Conservation (phyloP, 2,888 invertebrate species). For the Alloscopus bannaensis region DNA sequence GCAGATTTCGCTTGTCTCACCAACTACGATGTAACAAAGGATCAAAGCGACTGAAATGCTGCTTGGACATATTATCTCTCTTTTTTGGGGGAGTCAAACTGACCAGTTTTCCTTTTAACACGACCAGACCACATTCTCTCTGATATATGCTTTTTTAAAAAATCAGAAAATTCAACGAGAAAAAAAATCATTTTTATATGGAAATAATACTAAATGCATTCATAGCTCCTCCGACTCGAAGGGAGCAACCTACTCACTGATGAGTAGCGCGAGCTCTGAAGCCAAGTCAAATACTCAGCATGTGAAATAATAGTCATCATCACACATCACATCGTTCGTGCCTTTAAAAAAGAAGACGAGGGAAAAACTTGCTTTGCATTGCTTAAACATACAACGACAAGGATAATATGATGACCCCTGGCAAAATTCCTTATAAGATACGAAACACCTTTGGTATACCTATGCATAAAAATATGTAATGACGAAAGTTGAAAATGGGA, state of each 20-base stretch:
- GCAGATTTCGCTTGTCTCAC: neutral
- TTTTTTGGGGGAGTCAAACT: neutral
- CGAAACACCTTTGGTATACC: neutral
- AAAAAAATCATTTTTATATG: slow-evolving; percentile 13
- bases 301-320: slow-evolving; percentile 30
- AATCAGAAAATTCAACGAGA: neutral
- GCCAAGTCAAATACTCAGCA: slow-evolving; percentile 15
- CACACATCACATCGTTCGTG: slow-evolving; percentile 19
- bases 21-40: no score
- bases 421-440: slow-evolving; percentile 68
- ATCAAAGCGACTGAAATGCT: no score
- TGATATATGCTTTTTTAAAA: neutral
- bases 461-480: neutral
- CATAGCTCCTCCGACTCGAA: neutral
- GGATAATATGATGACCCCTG: slow-evolving; percentile 65
- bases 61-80: no score
- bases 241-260: neutral
- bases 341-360: no score
- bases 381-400: neutral
- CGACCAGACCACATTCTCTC: slow-evolving; percentile 20
- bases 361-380: slow-evolving; percentile 20
- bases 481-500: neutral
- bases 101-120: slow-evolving; percentile 2
- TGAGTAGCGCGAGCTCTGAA: neutral
- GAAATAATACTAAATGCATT: neutral